Evolutionary conservation across 1,140 invertebrate genomes (phyloP).

Genomic region (Hylaeus anthracinus): DNA sequence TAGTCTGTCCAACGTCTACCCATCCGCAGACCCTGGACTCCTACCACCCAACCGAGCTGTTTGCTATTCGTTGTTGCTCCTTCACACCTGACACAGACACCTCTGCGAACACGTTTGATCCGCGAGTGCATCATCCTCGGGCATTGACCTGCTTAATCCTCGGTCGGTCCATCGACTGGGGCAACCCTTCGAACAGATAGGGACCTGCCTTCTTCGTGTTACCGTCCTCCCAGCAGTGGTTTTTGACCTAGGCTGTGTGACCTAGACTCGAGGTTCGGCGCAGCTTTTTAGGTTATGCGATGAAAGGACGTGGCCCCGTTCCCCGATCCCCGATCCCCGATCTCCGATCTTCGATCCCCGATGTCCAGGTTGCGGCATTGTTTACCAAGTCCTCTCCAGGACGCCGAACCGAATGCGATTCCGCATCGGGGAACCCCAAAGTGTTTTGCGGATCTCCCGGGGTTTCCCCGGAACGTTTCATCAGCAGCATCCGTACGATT

Average conservation of each 20-base stretch:
- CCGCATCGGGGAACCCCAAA: too few relatives aligned
- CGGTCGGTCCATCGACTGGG: too few relatives aligned
- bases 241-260: neutral
- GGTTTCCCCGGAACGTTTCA: too few relatives aligned
- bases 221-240: neutral
- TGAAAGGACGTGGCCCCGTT: neutral
- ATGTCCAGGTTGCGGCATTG: constrained; percentile 2
- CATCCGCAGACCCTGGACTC: neutral
- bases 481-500: too few relatives aligned
- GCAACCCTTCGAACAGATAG: too few relatives aligned
- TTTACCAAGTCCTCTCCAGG: constrained; percentile 11
- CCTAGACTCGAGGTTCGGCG: neutral
- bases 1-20: too few relatives aligned
- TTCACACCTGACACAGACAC: too few relatives aligned
- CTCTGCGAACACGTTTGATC: neutral
- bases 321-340: too few relatives aligned
- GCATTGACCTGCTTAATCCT: constrained; percentile 2
- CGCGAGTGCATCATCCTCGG: constrained; percentile 15
- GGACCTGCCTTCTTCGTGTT: neutral
- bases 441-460: too few relatives aligned
- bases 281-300: constrained; percentile 25
- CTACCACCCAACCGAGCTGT: too few relatives aligned
- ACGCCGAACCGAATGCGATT: neutral
- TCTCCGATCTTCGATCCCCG: too few relatives aligned
- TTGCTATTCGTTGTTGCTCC: too few relatives aligned